Percentiles rank a stretch among this genome's conserved stretches.
These are phyloP conservation scores for Chaetodon trifasciatus DNA, from an alignment of 2,797 vertebrate species.

Conservation along the genomic window DNA sequence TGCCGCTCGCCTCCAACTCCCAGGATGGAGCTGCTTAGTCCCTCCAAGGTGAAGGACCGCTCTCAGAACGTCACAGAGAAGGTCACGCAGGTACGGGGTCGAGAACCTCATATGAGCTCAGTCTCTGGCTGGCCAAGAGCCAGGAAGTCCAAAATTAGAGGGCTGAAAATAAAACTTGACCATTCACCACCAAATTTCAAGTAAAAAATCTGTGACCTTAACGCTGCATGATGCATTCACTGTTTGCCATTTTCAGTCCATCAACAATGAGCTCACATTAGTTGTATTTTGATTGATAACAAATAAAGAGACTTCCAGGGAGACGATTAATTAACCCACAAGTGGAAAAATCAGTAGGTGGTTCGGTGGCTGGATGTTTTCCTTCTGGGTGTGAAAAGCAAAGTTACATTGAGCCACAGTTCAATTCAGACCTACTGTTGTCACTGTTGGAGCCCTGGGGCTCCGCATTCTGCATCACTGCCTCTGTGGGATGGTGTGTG, in stretches of 20 bases:
- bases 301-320: slow-evolving; percentile 20
- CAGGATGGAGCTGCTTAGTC: slow-evolving; percentile 91
- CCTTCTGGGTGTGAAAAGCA: slow-evolving; percentile 58
- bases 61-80: slow-evolving; percentile 96
- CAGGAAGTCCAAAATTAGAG: not conserved
- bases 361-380: slow-evolving; percentile 61
- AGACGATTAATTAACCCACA: slow-evolving; percentile 57
- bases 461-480: slow-evolving; percentile 69
- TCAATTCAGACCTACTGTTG: slow-evolving; percentile 65
- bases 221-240: not conserved
- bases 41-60: slow-evolving; percentile 92
- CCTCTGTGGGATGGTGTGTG: slow-evolving; percentile 41
- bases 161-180: not conserved
- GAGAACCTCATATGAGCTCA: slow-evolving; percentile 13
- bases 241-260: not conserved
- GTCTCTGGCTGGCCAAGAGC: not conserved
- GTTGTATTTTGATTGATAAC: slow-evolving; percentile 12
- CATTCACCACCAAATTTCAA: not conserved
- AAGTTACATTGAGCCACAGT: slow-evolving; percentile 57
- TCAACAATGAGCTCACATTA: not conserved
- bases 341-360: slow-evolving; percentile 82
- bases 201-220: not conserved
- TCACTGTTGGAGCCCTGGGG: slow-evolving; percentile 59
- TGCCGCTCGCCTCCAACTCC: slow-evolving; percentile 82
- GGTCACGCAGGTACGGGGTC: slow-evolving; percentile 91